Base-by-base conservation (phyloP, 2,888 invertebrate genomes). In the Caenorhabditis sp. region DNA sequence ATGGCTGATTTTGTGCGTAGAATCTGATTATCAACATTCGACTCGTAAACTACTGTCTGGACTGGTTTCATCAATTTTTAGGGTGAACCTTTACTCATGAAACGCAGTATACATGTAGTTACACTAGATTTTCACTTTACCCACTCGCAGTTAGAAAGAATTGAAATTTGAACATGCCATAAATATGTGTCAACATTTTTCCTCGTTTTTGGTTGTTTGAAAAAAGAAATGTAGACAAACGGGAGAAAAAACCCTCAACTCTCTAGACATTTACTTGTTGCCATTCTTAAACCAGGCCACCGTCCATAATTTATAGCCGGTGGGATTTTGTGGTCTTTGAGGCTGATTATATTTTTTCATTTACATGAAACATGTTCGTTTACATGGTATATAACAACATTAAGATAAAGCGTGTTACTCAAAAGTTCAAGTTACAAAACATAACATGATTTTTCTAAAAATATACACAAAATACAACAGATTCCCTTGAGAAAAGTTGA, bases 201-300 rank as follows among this genome's bases (percentile, higher is more conserved):
- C 17, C 17, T 14, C 43, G 12, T 43, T 43, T 43, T 14, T 43
- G 12, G 43, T 10, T 43, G 43, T 43, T 43, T 43, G 43, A 43
- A 43, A 43, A 17, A 43, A 43, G 17, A 43, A 43, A 43, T 43
- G 43, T 43, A 43, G 43, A 43, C 14, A 43, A 43, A 10, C 12
- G 17, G 14, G n/a, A n/a, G n/a, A 43, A 43, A 17, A 43, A 17
- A 17, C 17, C 14, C 43, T 43, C 12, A 43, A 43, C 14, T 43
- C 43, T 43, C 43, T 43, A 43, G 43, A 43, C 43, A 43, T 43
- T 43, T 43, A 43, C 43, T 43, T 43, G 43, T 43, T 43, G 43
- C 43, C 43, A 43, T 43, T 43, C 14, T 43, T 7, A 10, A 31
- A 31, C 31, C 31, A 10, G 31, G 43, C 14, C 43, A 43, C 43